A percentile compares a stretch with the other conserved stretches of the same genome.
Evolutionary conservation across 2,888 invertebrate species (phyloP).

Genomic region (Cataglyphis cursor): DNA sequence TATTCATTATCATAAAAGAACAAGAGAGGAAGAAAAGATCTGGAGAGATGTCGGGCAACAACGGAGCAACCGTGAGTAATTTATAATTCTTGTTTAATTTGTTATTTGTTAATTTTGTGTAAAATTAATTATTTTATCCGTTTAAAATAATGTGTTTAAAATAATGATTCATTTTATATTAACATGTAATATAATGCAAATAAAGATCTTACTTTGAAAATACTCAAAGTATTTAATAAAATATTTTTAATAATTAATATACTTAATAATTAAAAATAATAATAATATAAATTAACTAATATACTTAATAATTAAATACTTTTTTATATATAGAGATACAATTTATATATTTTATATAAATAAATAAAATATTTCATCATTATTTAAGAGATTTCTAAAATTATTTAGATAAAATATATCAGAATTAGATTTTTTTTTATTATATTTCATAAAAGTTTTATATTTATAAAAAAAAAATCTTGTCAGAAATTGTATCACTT

Average conservation of each 20-base stretch:
- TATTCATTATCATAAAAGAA: background rate
- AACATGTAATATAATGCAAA: background rate
- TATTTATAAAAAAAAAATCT: background rate
- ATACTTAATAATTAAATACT: background rate
- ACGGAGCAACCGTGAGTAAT: background rate
- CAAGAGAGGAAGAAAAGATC: background rate
- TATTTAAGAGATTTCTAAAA: conserved; percentile 6
- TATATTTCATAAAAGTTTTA: background rate
- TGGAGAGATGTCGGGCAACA: background rate
- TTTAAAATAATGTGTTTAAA: background rate
- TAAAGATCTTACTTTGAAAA: background rate
- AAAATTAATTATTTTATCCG: background rate
- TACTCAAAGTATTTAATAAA: background rate
- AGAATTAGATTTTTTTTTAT: background rate
- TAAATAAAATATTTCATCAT: background rate
- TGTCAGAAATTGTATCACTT: background rate
- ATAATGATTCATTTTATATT: background rate
- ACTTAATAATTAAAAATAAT: no score
- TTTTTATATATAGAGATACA: background rate
- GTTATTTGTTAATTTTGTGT: background rate
- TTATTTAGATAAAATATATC: background rate
- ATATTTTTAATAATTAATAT: background rate
- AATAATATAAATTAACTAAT: no score
- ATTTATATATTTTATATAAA: background rate
- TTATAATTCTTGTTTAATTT: background rate